Conservation (phyloP, 2,797 vertebrate genomes). For the Sciaenops ocellatus region DNA sequence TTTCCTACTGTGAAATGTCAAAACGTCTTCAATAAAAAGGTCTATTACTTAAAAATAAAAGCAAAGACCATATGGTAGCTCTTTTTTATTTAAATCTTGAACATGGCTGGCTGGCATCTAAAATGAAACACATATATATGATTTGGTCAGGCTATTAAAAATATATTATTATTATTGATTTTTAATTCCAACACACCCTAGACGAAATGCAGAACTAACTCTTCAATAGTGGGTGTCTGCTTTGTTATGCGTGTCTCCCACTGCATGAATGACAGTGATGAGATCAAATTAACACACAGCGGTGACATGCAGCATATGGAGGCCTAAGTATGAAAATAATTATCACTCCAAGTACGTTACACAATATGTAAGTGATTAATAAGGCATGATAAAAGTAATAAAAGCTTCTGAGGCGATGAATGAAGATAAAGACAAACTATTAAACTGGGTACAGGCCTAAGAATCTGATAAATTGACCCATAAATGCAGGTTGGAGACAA, state of each 20-base stretch:
- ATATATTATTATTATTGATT: neutral
- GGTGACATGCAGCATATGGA: neutral
- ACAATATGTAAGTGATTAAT: neutral
- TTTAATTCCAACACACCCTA: neutral
- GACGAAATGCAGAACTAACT: neutral
- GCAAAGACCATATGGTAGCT: neutral
- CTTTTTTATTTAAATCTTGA: neutral
- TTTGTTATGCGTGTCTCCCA: neutral
- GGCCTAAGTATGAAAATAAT: neutral
- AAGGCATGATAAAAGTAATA: neutral
- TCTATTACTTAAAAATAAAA: neutral
- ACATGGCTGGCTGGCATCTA: no score
- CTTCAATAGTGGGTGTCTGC: neutral
- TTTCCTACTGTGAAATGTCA: no score
- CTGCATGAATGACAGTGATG: neutral
- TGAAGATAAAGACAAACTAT: neutral
- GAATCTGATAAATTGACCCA: neutral
- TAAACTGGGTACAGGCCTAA: neutral
- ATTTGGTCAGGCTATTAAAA: neutral
- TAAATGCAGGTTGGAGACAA: slow-evolving; percentile 1
- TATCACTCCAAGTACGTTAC: neutral
- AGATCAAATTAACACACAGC: neutral
- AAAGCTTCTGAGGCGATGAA: neutral
- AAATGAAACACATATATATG: neutral
- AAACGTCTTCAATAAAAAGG: neutral